phyloP scores from a whole-genome alignment of 1,140 invertebrate species.

The Psilanteris sp. region DNA sequence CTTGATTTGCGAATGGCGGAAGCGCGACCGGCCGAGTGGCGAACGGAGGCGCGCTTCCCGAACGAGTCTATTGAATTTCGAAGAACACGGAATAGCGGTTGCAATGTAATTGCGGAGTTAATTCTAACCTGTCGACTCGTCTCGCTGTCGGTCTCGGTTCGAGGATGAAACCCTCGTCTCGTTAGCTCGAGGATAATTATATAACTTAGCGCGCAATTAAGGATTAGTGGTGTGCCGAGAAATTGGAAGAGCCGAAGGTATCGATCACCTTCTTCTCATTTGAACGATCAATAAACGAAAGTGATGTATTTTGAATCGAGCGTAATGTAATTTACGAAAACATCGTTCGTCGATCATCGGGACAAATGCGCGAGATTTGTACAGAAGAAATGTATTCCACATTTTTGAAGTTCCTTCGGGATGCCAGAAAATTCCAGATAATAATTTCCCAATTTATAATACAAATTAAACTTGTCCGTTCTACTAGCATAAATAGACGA shows the following conservation, averaged over 20 bases:
- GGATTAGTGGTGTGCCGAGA: slow-evolving; percentile 2
- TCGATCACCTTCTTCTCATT: slow-evolving; percentile 1
- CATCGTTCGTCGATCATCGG: too few relatives aligned
- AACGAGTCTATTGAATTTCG: slow-evolving; percentile 70
- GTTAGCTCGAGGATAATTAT: slow-evolving; percentile 40
- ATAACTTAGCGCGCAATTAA: slow-evolving; percentile 32
- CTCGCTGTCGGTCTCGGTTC: slow-evolving; percentile 56
- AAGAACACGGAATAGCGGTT: slow-evolving; percentile 66
- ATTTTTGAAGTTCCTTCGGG: too few relatives aligned
- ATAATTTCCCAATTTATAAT: too few relatives aligned
- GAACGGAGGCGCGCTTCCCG: slow-evolving; percentile 23
- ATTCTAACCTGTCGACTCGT: slow-evolving; percentile 72
- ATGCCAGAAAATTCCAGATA: too few relatives aligned
- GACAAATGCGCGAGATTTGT: too few relatives aligned
- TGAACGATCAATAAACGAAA: slow-evolving; percentile 1
- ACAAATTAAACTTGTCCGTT: too few relatives aligned
- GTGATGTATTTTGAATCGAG: background rate
- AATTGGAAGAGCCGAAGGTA: slow-evolving; percentile 4
- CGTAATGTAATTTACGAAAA: too few relatives aligned
- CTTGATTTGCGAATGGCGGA: slow-evolving; percentile 44
- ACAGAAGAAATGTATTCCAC: too few relatives aligned
- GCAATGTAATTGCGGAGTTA: slow-evolving; percentile 68
- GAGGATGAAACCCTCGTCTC: slow-evolving; percentile 59
- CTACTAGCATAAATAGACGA: too few relatives aligned
- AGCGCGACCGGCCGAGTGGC: slow-evolving; percentile 54